Evolutionary conservation across 1,140 invertebrate genomes (phyloP), one percentile per base, ranked within the genome.

Genomic region (Conus ventricosus): DNA sequence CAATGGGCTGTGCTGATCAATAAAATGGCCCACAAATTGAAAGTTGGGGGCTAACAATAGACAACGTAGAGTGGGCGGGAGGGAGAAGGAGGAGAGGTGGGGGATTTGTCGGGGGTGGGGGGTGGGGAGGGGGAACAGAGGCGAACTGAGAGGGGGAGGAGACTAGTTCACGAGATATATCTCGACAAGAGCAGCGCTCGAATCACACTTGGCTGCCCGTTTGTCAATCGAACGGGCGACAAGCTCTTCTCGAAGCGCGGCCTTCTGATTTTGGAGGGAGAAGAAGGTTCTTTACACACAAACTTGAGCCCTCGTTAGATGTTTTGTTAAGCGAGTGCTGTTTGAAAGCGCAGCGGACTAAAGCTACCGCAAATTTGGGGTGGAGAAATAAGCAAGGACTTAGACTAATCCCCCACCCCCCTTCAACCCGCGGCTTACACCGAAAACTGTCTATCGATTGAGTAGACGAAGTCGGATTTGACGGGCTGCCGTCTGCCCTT

Each of bases 1-100:
- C 85, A 87, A 87, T 71, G 71, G 54, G 27, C 20, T 54, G 1
- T 23, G 5, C 13, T 51, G n/a, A 87, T 87, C 85, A 57, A 87
- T 87, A 78, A 78, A 76, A 55, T 67, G 67, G 67, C 55, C 57
- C 54, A 71, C 75, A 87, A 87, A 87, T 87, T 87, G 85, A 87
- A 87, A 87, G 71, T n/a, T 6, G 8, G 11, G 53, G 7, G 23
- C 23, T 60, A 15, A 60, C 57, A 60, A 60, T 60, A 15, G 57
- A 60, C 8, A 15, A 15, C 8, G 57, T 11, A 60, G 57, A 15
- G 15, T 11, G 57, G 8, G 57, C 57, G 57, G 57, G 78, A 39
- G 78, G 78, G 23, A 7, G 23, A 71, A 71, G 67, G 0, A 23
- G 67, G 20, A 20, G 67, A 71, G 67, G 67, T 17, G 67, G 67